These are phyloP conservation scores for Hesperia comma DNA, from an alignment of 2,888 invertebrate species.

Conservation along the genomic window DNA sequence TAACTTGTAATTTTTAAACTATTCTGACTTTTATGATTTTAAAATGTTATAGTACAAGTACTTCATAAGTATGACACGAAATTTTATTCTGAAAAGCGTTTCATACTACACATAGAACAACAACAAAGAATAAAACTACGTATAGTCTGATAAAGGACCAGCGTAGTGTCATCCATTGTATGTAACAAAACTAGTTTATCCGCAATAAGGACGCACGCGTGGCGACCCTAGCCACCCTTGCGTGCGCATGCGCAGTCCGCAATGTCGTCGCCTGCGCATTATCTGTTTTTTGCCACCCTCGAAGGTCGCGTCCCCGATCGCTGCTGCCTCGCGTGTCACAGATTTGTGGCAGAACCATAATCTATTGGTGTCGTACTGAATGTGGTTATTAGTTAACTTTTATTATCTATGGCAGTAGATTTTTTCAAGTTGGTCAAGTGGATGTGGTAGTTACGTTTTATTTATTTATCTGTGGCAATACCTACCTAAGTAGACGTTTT, in stretches of 20 bases:
- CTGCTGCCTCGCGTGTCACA: constrained; percentile 66
- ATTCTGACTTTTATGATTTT: no score
- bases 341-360: constrained; percentile 44
- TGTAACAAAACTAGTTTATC: constrained; percentile 4
- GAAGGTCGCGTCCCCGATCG: constrained; percentile 73
- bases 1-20: no score
- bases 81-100: no score
- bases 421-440: background rate
- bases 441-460: no score
- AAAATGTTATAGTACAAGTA: no score
- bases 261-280: constrained; percentile 76
- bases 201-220: constrained; percentile 2
- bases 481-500: no score
- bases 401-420: background rate
- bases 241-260: constrained; percentile 71
- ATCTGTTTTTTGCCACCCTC: constrained; percentile 70
- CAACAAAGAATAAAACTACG: background rate
- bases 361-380: constrained; percentile 10
- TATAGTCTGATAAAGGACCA: background rate
- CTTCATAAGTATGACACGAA: no score
- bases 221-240: constrained; percentile 62
- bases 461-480: no score
- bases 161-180: background rate
- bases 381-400: background rate
- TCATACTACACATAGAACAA: no score